Evolutionary conservation across 1,140 invertebrate genomes (phyloP).

Genomic region (Battus philenor): DNA sequence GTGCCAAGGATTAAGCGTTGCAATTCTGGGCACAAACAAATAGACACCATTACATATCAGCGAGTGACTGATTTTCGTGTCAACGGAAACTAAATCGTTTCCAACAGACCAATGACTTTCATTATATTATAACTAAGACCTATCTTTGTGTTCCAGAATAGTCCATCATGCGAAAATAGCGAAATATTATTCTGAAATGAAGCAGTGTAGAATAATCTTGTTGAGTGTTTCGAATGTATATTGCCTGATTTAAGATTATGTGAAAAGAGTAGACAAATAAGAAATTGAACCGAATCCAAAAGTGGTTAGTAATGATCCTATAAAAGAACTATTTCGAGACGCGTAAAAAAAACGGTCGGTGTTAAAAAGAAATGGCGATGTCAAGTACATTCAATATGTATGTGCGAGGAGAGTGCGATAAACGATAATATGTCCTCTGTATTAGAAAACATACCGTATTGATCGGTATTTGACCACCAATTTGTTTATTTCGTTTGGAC

Average conservation of each 20-base stretch:
- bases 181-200: background rate
- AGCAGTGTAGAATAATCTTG: conserved; percentile 5
- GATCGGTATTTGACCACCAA: conserved; percentile 13
- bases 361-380: conserved; percentile 8
- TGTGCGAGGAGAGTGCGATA: background rate
- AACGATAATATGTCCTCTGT: background rate
- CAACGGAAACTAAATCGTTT: conserved; percentile 23
- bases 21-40: conserved; percentile 64
- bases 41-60: conserved; percentile 62
- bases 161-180: background rate
- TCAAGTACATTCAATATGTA: conserved; percentile 11
- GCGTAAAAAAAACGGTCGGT: conserved; percentile 12
- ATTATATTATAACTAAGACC: conserved; percentile 11
- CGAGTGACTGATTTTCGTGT: conserved; percentile 57
- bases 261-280: conserved; percentile 5
- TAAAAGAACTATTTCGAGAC: conserved; percentile 10
- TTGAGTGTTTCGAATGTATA: conserved; percentile 16
- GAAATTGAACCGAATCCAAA: conserved; percentile 15
- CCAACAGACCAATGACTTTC: conserved; percentile 9
- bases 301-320: conserved; percentile 13
- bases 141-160: too few species aligned
- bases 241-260: conserved; percentile 4
- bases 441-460: conserved; percentile 5
- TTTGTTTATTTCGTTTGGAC: conserved; percentile 11
- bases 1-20: conserved; percentile 68